Evolutionary conservation across 2,888 invertebrate species (phyloP), one percentile per base, ranked within the genome.

Genomic region (Sinelater perroti): DNA sequence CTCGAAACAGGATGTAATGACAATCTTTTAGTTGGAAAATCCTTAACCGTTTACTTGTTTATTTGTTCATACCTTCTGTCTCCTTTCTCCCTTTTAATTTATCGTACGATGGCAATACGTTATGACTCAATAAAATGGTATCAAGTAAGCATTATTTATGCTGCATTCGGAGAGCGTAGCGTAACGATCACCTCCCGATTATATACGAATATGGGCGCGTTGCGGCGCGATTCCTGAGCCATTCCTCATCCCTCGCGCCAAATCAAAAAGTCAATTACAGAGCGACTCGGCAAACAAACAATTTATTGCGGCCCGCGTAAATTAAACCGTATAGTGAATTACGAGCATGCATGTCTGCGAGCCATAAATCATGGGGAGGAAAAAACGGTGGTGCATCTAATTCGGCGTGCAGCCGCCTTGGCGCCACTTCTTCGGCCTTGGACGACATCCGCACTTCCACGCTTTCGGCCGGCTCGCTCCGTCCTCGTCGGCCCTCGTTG

Each of bases 391-490:
- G 70, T 73, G 73, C 69, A 72, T 74, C 72, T 75, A 76, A 76
- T 75, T 74, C 74, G 68, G 69, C 72, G 68, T 73, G 71, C 65
- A 74, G 74, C 72, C 76, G 59, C 62, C 55, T 60, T 70, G 75
- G 75, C 75, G 75, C 75, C 75, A 61, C 55, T 46, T 30, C 45
- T 56, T 59, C 67, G 72, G 70, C 71, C 71, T 67, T 67, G 68
- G 52, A 56, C 64, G 63, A 71, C 72, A 73, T 73, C 73, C 72
- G 71, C 69, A 74, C 53, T 46, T 50, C 20, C 24, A 17, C 16
- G 33, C 16, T 18, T 18, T 8, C 16, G 18, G 11, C 18, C 6
- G 18, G 17, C 11, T n/a, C 18, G 5, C 8, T 14, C 36, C 36
- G 16, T 36, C 36, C 10, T 36, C 36, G 18, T 18, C 18, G 17